Base-by-base conservation (phyloP, 1,140 invertebrate genomes). In the Pristionchus pacificus region DNA sequence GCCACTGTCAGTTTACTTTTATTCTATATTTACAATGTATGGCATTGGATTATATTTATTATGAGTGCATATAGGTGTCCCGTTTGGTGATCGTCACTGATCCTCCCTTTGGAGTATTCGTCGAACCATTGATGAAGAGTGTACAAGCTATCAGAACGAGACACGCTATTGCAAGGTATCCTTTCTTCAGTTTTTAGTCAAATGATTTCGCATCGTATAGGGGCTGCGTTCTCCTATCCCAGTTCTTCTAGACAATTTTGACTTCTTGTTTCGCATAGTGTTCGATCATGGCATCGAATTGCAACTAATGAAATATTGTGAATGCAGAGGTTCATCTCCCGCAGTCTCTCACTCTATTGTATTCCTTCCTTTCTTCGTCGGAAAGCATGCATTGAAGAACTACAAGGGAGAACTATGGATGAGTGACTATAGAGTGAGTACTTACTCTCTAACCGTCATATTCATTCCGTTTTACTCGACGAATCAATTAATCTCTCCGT, bases 31-130 rank as follows among this genome's bases (percentile, higher is more conserved):
- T n/a, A n/a, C 1, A 10, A 10, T 65, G n/a, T n/a, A n/a, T n/a
- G n/a, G n/a, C n/a, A n/a, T n/a, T n/a, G n/a, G n/a, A n/a, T n/a
- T 68, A 27, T 61, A 10, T 61, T 1, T 68, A 61, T 61, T 64
- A 72, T 31, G 68, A 72, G 14, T 64, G 67, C 65, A 32, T 28
- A 15, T 59, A 49, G 24, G 30, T 73, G 19, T 49, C 38, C 19
- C 38, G 38, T 49, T 19, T 49, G 0, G 55, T 73, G 2, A 13
- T 73, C 1, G 63, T 73, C 28, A 57, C 55, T 24, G 71, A 73
- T 65, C 71, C 71, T n/a, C 71, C 71, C 0, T 73, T 73, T 49
- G 71, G 71, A 38, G 71, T 73, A 28, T 73, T 73, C 27, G 68
- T 73, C 28, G 71, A 73, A n/a, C 71, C 71, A 10, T 60, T 73